Evolutionary conservation across 2,888 invertebrate species (phyloP).

Genomic region (Ariolimax columbianus): DNA sequence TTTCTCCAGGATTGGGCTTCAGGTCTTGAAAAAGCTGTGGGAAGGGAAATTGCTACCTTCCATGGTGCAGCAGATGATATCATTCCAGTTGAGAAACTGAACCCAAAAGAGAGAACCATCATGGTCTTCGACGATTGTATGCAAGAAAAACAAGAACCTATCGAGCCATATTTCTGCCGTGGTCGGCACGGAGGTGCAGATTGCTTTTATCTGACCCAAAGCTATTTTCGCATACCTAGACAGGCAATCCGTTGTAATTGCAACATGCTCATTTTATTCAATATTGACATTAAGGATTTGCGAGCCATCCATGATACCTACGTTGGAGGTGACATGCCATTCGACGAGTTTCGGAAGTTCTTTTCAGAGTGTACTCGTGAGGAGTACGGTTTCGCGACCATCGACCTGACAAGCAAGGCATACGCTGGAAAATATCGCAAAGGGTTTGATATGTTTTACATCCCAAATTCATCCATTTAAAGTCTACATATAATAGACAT

Average conservation of each 20-base stretch:
- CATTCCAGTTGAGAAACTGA: not conserved
- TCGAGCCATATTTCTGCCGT: not conserved
- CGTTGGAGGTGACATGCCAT: not conserved
- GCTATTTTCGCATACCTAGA: not conserved
- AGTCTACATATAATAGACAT: not conserved
- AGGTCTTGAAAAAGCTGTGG: not conserved
- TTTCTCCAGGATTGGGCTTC: not conserved
- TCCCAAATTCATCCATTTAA: not conserved
- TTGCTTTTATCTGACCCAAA: not conserved
- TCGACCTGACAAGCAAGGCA: not conserved
- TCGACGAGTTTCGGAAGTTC: not conserved
- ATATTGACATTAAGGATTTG: not conserved
- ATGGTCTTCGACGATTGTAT: slow-evolving; percentile 13
- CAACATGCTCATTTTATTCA: not conserved
- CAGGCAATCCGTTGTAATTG: not conserved
- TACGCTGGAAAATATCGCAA: not conserved
- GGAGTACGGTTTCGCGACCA: not conserved
- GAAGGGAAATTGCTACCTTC: not conserved
- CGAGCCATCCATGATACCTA: not conserved
- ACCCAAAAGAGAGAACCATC: not conserved
- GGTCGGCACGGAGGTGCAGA: not conserved
- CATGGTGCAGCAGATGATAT: not conserved
- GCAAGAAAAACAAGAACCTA: not conserved
- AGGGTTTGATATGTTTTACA: not conserved
- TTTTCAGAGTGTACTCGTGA: not conserved